Evolutionary conservation across 2,888 invertebrate genomes (phyloP).

Genomic region (Latrodectus elegans): DNA sequence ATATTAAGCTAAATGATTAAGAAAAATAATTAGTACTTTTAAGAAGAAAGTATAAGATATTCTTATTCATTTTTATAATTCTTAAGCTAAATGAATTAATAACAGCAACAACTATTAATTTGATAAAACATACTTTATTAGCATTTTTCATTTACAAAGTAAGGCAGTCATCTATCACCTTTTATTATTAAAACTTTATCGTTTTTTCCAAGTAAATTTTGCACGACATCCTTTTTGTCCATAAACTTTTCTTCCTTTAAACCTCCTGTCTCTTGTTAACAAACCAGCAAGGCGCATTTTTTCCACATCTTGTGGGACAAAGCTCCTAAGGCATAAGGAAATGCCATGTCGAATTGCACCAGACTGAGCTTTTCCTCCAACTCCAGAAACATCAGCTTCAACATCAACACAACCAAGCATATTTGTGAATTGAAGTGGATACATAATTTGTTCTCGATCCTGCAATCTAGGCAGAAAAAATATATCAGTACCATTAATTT

Average conservation of each 20-base stretch:
- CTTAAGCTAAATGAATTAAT: no score
- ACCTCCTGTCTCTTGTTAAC: constrained; percentile 85
- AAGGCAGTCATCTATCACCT: no score
- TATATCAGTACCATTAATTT: constrained; percentile 86
- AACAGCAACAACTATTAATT: no score
- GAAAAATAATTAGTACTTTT: no score
- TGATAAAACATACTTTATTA: no score
- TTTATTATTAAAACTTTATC: constrained; percentile 11
- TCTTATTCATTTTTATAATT: no score
- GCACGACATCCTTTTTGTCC: constrained; percentile 92
- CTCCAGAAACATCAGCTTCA: constrained; percentile 80
- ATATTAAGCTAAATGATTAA: no score
- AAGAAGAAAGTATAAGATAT: no score
- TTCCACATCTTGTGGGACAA: constrained; percentile 85
- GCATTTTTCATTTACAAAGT: no score
- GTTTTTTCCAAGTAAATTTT: constrained; percentile 86
- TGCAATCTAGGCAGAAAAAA: constrained; percentile 83
- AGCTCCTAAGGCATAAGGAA: constrained; percentile 87
- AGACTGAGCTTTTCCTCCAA: constrained; percentile 87
- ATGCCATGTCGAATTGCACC: constrained; percentile 92
- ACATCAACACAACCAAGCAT: constrained; percentile 87
- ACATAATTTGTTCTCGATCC: constrained; percentile 82
- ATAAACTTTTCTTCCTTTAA: constrained; percentile 91
- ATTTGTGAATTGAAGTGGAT: constrained; percentile 87
- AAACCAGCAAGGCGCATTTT: constrained; percentile 94